These are phyloP conservation scores for Pseudonaja textilis DNA, from an alignment of 2,113 vertebrate species.

Conservation along the genomic window DNA sequence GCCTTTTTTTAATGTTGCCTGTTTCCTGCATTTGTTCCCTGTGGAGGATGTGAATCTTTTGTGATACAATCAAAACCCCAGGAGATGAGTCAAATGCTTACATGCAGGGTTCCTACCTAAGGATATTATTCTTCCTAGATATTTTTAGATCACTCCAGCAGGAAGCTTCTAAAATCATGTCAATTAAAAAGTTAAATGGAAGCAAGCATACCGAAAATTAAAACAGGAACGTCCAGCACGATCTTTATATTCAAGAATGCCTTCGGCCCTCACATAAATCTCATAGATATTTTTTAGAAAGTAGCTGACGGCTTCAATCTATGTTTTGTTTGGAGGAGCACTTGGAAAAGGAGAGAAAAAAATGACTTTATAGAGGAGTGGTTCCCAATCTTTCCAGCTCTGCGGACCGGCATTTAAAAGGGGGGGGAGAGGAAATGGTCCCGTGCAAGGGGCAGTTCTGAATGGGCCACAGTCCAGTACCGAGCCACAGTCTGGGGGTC, in stretches of 20 bases:
- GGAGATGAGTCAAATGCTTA: conserved; percentile 19
- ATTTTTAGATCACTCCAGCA: neutral
- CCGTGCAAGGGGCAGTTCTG: neutral
- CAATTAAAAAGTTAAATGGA: neutral
- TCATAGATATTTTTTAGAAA: neutral
- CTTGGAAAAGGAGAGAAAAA: neutral
- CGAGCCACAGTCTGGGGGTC: neutral
- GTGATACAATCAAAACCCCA: conserved; percentile 5
- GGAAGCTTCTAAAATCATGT: neutral
- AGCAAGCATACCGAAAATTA: neutral
- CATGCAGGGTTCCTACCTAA: neutral
- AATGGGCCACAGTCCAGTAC: neutral
- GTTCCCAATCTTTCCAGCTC: neutral
- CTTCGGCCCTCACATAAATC: neutral
- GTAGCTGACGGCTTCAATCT: neutral
- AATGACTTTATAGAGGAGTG: neutral
- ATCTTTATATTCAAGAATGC: neutral
- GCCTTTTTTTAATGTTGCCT: neutral
- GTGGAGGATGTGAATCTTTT: conserved; percentile 1
- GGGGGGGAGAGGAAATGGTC: neutral
- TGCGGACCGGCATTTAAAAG: neutral
- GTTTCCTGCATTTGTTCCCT: neutral
- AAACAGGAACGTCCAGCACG: neutral
- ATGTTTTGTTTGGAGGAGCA: neutral
- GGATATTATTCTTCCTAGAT: conserved; percentile 21